These are phyloP conservation scores for Moxostoma hubbsi DNA, from an alignment of 2,797 vertebrate genomes.

Conservation along the genomic window DNA sequence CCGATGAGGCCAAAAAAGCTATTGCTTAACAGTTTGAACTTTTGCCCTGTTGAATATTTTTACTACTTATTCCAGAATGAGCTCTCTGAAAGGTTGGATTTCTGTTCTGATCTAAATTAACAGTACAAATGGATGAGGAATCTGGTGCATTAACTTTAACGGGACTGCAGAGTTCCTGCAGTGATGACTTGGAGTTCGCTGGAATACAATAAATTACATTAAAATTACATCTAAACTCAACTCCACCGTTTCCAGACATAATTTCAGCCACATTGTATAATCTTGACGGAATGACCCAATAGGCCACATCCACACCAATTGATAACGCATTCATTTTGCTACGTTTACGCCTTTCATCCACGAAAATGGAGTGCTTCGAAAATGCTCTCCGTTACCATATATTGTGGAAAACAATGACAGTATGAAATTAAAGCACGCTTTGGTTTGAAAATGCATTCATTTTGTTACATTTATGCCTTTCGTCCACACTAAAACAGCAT, in stretches of 20 bases:
- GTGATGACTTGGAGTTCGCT: neutral
- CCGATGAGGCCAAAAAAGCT: neutral
- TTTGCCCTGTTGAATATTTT: neutral
- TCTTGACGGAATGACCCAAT: too few relatives aligned
- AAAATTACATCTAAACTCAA: neutral
- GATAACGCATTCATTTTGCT: too few relatives aligned
- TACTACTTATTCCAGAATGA: neutral
- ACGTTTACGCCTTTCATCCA: too few relatives aligned
- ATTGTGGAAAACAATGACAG: too few relatives aligned
- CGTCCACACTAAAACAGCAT: too few relatives aligned
- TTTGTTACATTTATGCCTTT: too few relatives aligned
- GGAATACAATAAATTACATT: neutral
- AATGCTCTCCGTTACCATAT: too few relatives aligned
- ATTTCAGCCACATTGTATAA: neutral
- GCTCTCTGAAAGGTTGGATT: constrained; percentile 6
- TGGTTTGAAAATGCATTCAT: too few relatives aligned
- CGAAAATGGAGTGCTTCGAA: too few relatives aligned
- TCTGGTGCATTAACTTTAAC: constrained; percentile 17
- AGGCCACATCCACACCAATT: too few relatives aligned
- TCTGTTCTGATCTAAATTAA: neutral
- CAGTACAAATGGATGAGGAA: neutral
- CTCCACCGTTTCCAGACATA: neutral
- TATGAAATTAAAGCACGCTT: too few relatives aligned
- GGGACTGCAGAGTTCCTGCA: constrained; percentile 30
- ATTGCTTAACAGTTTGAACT: neutral